These are phyloP conservation scores for Petrolisthes cinctipes DNA, from an alignment of 2,888 invertebrate species.

Conservation along the genomic window DNA sequence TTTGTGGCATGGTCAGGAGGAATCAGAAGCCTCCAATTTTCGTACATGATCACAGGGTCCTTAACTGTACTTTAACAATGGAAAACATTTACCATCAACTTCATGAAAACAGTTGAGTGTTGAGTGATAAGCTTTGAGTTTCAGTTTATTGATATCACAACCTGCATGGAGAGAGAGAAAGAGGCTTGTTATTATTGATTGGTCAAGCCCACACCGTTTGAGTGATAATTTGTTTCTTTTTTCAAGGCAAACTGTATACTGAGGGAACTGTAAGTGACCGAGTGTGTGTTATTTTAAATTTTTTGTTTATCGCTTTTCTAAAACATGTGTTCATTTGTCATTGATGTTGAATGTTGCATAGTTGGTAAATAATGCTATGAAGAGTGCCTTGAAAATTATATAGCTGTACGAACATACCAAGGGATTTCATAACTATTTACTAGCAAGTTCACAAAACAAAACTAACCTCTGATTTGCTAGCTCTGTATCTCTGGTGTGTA, in stretches of 20 bases:
- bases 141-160: neutral
- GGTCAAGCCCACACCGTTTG: neutral
- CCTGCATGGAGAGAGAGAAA: neutral
- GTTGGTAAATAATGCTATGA: neutral
- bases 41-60: too few species aligned
- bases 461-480: too few species aligned
- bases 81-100: too few species aligned
- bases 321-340: neutral
- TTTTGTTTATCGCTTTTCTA: neutral
- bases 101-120: too few species aligned
- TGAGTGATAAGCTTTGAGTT: neutral
- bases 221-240: conserved; percentile 39
- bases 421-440: neutral
- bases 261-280: conserved; percentile 47
- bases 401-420: neutral
- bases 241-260: conserved; percentile 56
- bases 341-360: conserved; percentile 15
- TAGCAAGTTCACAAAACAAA: too few species aligned
- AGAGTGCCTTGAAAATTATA: conserved; percentile 11
- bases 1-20: too few species aligned
- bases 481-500: too few species aligned
- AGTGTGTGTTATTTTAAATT: conserved; percentile 13
- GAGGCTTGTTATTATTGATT: neutral
- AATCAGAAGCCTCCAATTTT: too few species aligned
- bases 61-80: too few species aligned